A percentile compares a stretch with the other conserved stretches of the same genome.
These are phyloP conservation scores for Hyphantria cunea DNA, from an alignment of 1,140 invertebrate species.

Conservation along the genomic window DNA sequence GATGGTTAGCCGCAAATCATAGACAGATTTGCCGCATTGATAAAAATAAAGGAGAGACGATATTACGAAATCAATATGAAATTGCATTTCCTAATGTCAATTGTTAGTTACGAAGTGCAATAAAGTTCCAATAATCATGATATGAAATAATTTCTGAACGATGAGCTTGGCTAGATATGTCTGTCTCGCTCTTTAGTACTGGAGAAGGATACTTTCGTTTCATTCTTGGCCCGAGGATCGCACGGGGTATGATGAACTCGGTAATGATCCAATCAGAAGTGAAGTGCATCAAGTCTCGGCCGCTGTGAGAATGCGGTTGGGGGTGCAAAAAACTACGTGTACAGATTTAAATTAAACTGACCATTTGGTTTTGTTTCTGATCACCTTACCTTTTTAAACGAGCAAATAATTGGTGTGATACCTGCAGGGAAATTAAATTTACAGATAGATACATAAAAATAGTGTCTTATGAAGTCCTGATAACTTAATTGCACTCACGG, in stretches of 20 bases:
- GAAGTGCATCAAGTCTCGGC: constrained; percentile 75
- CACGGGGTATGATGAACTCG: constrained; percentile 80
- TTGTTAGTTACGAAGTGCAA: constrained; percentile 81
- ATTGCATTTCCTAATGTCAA: constrained; percentile 82
- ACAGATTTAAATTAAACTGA: constrained; percentile 79
- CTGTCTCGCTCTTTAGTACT: constrained; percentile 47
- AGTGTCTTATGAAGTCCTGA: no score
- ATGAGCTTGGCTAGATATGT: constrained; percentile 56
- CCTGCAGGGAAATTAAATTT: no score
- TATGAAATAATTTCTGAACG: constrained; percentile 79
- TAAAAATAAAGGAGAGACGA: constrained; percentile 76
- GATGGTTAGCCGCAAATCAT: constrained; percentile 80
- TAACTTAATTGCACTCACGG: no score
- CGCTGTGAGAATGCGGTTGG: constrained; percentile 79
- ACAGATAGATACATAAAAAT: no score
- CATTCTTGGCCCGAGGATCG: constrained; percentile 70
- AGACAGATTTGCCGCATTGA: constrained; percentile 79
- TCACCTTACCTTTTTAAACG: constrained; percentile 45
- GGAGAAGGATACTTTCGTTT: constrained; percentile 44
- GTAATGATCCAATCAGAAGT: constrained; percentile 82
- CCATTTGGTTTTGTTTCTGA: constrained; percentile 70
- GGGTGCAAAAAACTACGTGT: constrained; percentile 77
- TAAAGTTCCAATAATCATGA: constrained; percentile 81
- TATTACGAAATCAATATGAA: constrained; percentile 81
- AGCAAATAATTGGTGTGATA: constrained; percentile 13